These are phyloP conservation scores for Spodoptera exigua DNA, from an alignment of 2,888 invertebrate species.

Conservation along the genomic window DNA sequence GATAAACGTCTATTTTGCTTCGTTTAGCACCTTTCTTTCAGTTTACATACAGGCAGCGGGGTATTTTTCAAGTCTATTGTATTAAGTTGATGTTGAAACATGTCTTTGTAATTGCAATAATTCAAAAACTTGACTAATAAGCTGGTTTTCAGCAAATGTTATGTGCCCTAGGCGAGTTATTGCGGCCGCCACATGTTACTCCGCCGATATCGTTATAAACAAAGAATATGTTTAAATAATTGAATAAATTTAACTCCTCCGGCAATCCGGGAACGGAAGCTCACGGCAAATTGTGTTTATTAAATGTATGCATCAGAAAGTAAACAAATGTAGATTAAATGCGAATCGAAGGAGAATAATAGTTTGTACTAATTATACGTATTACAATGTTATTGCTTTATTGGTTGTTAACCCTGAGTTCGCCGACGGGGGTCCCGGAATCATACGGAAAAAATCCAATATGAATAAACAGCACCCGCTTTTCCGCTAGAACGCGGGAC, in stretches of 20 bases:
- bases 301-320: slow-evolving; percentile 53
- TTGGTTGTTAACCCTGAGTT: slow-evolving; percentile 38
- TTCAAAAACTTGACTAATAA: slow-evolving; percentile 34
- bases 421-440: slow-evolving; percentile 16
- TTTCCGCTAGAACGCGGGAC: no score
- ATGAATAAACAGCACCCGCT: no score
- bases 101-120: slow-evolving; percentile 31
- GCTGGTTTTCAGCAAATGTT: slow-evolving; percentile 45
- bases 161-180: slow-evolving; percentile 51
- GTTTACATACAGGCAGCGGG: not conserved
- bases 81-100: slow-evolving; percentile 8
- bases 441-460: slow-evolving; percentile 13
- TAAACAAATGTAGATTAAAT: slow-evolving; percentile 65
- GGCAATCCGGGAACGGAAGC: slow-evolving; percentile 60
- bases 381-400: slow-evolving; percentile 54
- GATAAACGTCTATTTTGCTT: slow-evolving; percentile 15
- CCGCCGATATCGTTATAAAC: slow-evolving; percentile 43
- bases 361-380: slow-evolving; percentile 47
- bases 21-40: slow-evolving; percentile 14
- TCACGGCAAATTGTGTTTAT: slow-evolving; percentile 63
- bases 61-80: not conserved
- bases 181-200: slow-evolving; percentile 61
- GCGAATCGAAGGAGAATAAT: slow-evolving; percentile 55
- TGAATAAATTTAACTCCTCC: slow-evolving; percentile 58
- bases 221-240: slow-evolving; percentile 49